Base-by-base conservation (phyloP, 2,113 vertebrate genomes). In the Syngnathus typhle region DNA sequence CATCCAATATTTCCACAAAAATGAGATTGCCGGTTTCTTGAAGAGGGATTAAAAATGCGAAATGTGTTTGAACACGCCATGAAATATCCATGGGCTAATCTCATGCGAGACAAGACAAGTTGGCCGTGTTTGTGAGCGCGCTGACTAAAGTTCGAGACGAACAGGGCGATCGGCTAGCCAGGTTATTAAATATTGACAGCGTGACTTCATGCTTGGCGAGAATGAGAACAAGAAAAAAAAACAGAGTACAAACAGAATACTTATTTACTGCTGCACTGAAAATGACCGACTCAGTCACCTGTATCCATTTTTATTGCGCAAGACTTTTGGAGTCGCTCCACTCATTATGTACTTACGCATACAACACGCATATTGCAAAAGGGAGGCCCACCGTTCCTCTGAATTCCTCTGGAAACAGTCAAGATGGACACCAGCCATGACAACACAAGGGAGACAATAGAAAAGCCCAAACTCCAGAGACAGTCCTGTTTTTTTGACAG, bases 121-220 rank as follows among this genome's bases (percentile, higher is more conserved):
- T 68, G 70, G 60, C 62, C 68, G 72, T 63, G 72, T 70, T 77
- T 70, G 23, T 58, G 65, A 55, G 39, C n/a, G 54, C 39, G 38
- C 43, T 2, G 49, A 55, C 18, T 39, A 65, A 82, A 76, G 55
- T 86, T 82, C 18, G 54, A 78, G 72, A 79, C 69, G 81, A 75
- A 83, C 39, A 60, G 69, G 69, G 56, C 75, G 69, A 79, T 80
- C 73, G 65, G 72, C 80, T 73, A 63, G 62, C 27, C 69, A 41
- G 55, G 12, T 56, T 63, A 78, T 87, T 10, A 79, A 86, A 78
- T 84, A 86, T 87, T 70, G 54, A 86, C 77, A 46, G 71, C 27
- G 69, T 84, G 84, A 86, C 71, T 64, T 85, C 78, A 87, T 77
- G 70, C 72, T 81, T 81, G 74, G 37, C 74, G 69, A 54, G 73